Evolutionary conservation across 2,113 vertebrate species (phyloP).

Genomic region (Trachemys scripta): DNA sequence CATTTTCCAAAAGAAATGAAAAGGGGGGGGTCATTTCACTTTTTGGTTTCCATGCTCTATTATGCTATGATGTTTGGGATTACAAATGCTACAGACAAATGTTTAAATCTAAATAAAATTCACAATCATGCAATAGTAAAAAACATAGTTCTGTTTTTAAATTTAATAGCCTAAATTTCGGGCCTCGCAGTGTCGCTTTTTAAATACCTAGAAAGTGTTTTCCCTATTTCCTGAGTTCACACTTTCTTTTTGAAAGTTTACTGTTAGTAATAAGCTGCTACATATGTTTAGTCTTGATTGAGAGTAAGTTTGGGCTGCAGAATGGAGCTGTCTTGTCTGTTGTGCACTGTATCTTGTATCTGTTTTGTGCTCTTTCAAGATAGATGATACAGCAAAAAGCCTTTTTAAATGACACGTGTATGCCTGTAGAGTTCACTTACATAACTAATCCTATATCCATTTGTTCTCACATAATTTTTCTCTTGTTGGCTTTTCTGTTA

Average conservation of each 20-base stretch:
- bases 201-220: neutral
- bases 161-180: neutral
- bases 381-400: neutral
- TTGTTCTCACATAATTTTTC: neutral
- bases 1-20: neutral
- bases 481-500: neutral
- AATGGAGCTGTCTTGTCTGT: neutral
- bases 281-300: conserved; percentile 14
- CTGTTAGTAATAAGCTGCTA: neutral
- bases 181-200: neutral
- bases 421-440: neutral
- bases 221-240: neutral
- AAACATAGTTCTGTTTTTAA: neutral
- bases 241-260: neutral
- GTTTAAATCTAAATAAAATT: neutral
- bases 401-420: neutral
- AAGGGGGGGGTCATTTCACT: neutral
- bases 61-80: neutral
- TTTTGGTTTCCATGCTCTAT: neutral
- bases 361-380: neutral
- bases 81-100: neutral
- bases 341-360: rapidly evolving
- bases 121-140: neutral
- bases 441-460: neutral
- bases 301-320: neutral